Evolutionary conservation across 2,113 vertebrate genomes (phyloP), one percentile per base, ranked within the genome.

Genomic region (Ammodytes dubius): DNA sequence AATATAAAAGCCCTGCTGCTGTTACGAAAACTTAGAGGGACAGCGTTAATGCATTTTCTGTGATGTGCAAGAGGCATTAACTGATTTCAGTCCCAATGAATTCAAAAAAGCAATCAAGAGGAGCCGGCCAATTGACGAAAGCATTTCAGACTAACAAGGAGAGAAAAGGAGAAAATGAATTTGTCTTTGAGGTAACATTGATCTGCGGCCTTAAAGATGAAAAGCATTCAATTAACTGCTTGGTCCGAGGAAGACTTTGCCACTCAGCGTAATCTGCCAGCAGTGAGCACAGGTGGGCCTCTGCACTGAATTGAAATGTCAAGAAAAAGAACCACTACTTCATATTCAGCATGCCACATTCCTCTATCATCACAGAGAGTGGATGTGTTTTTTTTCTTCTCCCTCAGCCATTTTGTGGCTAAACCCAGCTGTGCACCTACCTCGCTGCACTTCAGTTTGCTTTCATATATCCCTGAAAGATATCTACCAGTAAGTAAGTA

Each of bases 161-260:
- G 63, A 79, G 79, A 90, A 87, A 27, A 88, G 78, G 80, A 88
- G 87, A 89, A 92, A 91, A 93, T 88, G 47, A 90, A 93, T 93
- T 92, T 89, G 88, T 90, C 87, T 88, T 88, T 74, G 80, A 90
- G 91, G 86, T 83, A 71, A 73, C 85, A 93, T 94, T 91, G 92
- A 93, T 94, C 89, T 81, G 54, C 82, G 52, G 70, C 76, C 73
- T 83, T 89, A 84, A 88, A 91, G 77, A 88, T n/a, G 56, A 83
- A 71, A 81, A 75, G 74, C 81, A 78, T 87, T 73, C 90, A 92
- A 90, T 85, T 47, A 91, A 90, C 83, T 74, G 86, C 73, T 90
- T 88, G 83, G 79, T 87, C 82, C 50, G 45, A 89, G 27, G 27
- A 81, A 88, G 81, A 57, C 80, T 88, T 72, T 68, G 71, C 69